phyloP scores from a whole-genome alignment of 2,888 invertebrate species.

The Drosophila sordidapex region DNA sequence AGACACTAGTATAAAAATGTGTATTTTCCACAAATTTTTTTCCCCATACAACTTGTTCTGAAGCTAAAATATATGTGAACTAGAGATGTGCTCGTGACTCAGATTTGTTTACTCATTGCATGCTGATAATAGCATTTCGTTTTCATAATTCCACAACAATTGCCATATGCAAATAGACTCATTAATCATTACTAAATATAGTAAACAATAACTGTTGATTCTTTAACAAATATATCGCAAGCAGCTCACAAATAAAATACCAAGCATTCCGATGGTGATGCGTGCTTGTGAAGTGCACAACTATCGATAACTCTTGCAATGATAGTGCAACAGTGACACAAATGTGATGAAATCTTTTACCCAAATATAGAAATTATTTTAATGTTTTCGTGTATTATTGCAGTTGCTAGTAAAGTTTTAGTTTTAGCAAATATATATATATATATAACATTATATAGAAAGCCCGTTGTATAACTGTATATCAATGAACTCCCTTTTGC shows the following conservation, averaged over 20 bases:
- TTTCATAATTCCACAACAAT: conserved; percentile 4
- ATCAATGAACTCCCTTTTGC: conserved; percentile 38
- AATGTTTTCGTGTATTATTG: conserved; percentile 19
- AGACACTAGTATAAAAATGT: conserved; percentile 19
- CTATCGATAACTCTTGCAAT: conserved; percentile 8
- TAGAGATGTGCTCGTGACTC: conserved; percentile 47
- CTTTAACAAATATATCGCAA: background rate
- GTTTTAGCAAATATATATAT: conserved; percentile 63
- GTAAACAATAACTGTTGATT: conserved; percentile 5
- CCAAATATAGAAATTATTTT: conserved; percentile 25
- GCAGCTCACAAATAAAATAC: conserved; percentile 18
- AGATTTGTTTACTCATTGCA: conserved; percentile 17
- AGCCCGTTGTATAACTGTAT: conserved; percentile 42
- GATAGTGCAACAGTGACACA: conserved; percentile 14
- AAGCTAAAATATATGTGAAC: conserved; percentile 45
- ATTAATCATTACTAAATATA: background rate
- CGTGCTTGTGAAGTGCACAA: background rate
- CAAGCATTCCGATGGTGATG: conserved; percentile 25
- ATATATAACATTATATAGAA: conserved; percentile 64
- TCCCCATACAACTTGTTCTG: conserved; percentile 36
- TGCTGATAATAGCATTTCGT: background rate
- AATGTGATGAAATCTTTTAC: background rate
- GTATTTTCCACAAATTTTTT: conserved; percentile 37
- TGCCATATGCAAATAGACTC: background rate
- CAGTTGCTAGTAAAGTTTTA: conserved; percentile 46